phyloP scores from a whole-genome alignment of 1,140 invertebrate species.

The Solen grandis region DNA sequence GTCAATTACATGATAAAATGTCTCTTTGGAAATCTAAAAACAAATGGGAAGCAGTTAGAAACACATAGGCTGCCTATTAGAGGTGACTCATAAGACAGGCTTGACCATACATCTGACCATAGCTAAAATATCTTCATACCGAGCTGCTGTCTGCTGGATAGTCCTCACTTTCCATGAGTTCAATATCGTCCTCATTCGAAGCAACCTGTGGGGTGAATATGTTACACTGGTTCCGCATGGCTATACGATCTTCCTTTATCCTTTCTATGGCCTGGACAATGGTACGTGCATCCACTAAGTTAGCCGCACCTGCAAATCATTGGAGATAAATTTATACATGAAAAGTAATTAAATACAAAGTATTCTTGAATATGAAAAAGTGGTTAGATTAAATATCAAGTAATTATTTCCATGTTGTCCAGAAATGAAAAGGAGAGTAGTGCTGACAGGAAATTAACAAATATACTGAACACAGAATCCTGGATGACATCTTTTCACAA shows the following conservation, averaged over 20 bases:
- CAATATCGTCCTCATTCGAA: neutral
- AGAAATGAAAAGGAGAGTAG: neutral
- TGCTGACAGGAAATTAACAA: neutral
- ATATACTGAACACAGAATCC: neutral
- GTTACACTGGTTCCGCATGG: neutral
- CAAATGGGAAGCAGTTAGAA: neutral
- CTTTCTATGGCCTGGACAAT: conserved; percentile 21
- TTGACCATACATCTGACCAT: too few relatives aligned
- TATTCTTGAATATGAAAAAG: neutral
- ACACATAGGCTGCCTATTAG: too few relatives aligned
- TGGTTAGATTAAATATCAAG: neutral
- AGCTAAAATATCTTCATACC: too few relatives aligned
- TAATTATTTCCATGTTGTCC: neutral
- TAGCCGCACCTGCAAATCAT: conserved; percentile 7
- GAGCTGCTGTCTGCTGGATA: conserved; percentile 13
- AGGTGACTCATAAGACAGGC: too few relatives aligned
- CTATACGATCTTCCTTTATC: conserved; percentile 7
- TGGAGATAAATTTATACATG: neutral
- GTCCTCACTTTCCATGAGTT: neutral
- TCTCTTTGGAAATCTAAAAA: neutral
- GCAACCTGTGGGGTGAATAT: too few relatives aligned
- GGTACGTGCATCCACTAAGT: conserved; percentile 14
- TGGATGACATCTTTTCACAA: neutral
- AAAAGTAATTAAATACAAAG: neutral
- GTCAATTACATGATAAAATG: too few relatives aligned